Conservation (phyloP, 2,113 vertebrate species). For the Bubo scandiacus region DNA sequence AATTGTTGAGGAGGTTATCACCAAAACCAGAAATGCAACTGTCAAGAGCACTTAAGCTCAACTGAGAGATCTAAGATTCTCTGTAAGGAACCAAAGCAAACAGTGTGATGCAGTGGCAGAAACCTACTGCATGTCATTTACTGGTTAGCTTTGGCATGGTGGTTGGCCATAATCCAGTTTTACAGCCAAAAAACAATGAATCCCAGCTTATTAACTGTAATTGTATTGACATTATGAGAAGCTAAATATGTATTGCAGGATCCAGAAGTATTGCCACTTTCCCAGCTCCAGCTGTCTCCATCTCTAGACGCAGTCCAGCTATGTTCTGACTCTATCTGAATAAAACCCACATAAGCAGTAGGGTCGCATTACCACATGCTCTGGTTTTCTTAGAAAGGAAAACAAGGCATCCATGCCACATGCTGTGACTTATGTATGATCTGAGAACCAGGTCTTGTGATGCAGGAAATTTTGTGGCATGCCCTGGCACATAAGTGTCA, state of each 20-base stretch:
- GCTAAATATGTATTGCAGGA: neutral
- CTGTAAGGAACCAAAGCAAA: neutral
- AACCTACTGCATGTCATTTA: neutral
- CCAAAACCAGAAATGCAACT: neutral
- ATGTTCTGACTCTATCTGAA: neutral
- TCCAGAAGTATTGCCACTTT: neutral
- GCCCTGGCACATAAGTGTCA: neutral
- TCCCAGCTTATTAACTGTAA: neutral
- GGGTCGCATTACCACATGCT: neutral
- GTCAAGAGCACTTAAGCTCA: neutral
- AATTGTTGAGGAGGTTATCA: neutral
- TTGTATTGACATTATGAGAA: neutral
- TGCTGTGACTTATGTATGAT: neutral
- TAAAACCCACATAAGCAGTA: neutral
- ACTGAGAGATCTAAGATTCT: neutral
- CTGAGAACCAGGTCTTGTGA: neutral
- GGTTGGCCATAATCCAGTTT: neutral
- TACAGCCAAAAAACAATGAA: neutral
- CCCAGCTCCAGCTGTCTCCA: neutral
- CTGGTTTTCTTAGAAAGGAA: neutral
- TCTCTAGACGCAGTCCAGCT: neutral
- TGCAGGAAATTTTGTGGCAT: neutral
- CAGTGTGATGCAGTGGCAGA: neutral
- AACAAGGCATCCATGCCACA: neutral
- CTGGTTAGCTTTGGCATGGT: neutral